phyloP scores from a whole-genome alignment of 2,797 vertebrate species.

The Sphenopsis melanotis region DNA sequence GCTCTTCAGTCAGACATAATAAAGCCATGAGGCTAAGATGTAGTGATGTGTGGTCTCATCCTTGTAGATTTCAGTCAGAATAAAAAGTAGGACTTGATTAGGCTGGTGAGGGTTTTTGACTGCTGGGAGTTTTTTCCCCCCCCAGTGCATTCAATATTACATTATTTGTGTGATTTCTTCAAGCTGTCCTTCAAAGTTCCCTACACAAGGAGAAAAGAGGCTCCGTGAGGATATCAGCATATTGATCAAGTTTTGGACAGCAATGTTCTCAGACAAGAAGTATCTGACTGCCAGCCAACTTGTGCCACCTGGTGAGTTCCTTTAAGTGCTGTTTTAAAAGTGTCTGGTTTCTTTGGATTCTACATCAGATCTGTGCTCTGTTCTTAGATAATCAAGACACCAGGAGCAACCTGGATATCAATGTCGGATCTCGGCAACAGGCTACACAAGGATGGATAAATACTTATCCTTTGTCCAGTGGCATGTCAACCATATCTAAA shows the following conservation, averaged over 20 bases:
- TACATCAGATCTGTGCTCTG: neutral
- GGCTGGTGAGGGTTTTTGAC: neutral
- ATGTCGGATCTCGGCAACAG: constrained; percentile 90
- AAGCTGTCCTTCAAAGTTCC: constrained; percentile 90
- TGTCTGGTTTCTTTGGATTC: neutral
- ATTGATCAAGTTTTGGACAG: constrained; percentile 95
- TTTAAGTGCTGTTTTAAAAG: neutral
- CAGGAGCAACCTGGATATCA: constrained; percentile 88
- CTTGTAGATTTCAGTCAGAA: neutral
- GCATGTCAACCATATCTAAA: constrained; percentile 97
- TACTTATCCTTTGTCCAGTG: constrained; percentile 94
- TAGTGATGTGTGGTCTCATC: neutral
- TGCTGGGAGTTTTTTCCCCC: neutral
- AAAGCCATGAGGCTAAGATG: neutral
- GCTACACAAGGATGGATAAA: constrained; percentile 97
- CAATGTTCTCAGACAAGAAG: constrained; percentile 97
- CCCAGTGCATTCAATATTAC: neutral
- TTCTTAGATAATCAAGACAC: constrained; percentile 92
- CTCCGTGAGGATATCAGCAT: constrained; percentile 95
- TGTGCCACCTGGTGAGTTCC: constrained; percentile 90
- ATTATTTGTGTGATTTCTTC: constrained; percentile 17
- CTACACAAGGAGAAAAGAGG: constrained; percentile 90
- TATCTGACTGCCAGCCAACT: constrained; percentile 93
- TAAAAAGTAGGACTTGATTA: neutral
- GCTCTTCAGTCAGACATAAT: neutral